phyloP scores from a whole-genome alignment of 2,888 invertebrate species.

The Venusia cambrica region DNA sequence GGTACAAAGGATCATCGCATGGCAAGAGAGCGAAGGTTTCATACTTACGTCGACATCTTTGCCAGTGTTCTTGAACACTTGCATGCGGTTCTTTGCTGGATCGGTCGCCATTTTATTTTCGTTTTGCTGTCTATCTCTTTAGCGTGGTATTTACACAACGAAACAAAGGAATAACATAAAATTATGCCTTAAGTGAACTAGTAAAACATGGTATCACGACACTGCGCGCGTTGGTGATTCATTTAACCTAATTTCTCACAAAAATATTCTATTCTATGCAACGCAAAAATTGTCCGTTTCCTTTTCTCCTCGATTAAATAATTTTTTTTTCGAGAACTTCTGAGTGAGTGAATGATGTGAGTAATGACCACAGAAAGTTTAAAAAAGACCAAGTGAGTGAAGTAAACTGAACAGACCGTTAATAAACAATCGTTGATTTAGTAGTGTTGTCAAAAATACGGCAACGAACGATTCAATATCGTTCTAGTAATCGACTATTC shows the following conservation, averaged over 20 bases:
- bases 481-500: too few relatives aligned
- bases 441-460: too few relatives aligned
- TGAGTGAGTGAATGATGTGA: too few relatives aligned
- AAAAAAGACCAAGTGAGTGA: too few relatives aligned
- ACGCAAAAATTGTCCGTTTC: conserved; percentile 59
- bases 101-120: conserved; percentile 88
- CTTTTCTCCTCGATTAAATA: conserved; percentile 61
- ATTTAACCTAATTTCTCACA: conserved; percentile 59
- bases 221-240: conserved; percentile 63
- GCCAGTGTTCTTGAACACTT: conserved; percentile 99
- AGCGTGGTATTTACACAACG: conserved; percentile 65
- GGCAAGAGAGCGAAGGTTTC: conserved; percentile 3
- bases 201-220: conserved; percentile 68
- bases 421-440: too few relatives aligned
- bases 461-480: too few relatives aligned
- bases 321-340: conserved; percentile 50
- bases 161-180: conserved; percentile 71
- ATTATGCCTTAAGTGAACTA: conserved; percentile 56
- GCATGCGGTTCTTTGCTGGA: conserved; percentile 91
- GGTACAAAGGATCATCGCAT: background rate
- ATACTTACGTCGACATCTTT: conserved; percentile 98
- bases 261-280: conserved; percentile 66
- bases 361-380: too few relatives aligned
- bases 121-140: conserved; percentile 55
- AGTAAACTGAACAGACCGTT: too few relatives aligned